Percentiles rank a stretch among this genome's conserved stretches.
Conservation (phyloP, 2,797 vertebrate genomes). For the Sphenodon punctatus region DNA sequence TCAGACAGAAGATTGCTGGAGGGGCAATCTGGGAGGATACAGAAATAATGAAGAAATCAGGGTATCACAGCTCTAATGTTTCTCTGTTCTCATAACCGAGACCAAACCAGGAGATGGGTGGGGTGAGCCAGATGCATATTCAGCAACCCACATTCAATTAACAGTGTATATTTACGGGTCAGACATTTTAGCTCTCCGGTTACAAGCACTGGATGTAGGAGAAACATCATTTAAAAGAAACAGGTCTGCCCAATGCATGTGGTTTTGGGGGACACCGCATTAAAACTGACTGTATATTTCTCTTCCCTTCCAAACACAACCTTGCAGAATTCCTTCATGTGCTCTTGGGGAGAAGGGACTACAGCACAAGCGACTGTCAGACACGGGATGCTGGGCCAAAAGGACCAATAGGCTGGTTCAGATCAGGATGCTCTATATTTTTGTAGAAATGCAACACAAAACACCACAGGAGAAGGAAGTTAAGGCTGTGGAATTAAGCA, state of each 20-base stretch:
- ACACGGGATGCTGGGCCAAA: not conserved
- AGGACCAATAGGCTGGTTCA: fast-evolving
- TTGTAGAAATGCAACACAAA: too few species aligned
- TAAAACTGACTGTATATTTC: not conserved
- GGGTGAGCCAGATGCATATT: not conserved
- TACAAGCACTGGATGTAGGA: not conserved
- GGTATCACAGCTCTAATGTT: not conserved
- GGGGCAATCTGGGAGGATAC: not conserved
- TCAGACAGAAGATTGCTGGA: not conserved
- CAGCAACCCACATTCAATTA: not conserved
- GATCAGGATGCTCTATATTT: not conserved
- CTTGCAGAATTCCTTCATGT: not conserved
- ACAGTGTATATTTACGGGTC: not conserved
- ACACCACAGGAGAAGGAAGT: too few species aligned
- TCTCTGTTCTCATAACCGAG: not conserved
- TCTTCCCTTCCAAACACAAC: not conserved
- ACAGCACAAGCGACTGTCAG: not conserved
- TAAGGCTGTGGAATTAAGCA: too few species aligned
- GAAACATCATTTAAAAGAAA: not conserved
- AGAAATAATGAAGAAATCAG: not conserved
- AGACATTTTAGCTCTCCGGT: not conserved
- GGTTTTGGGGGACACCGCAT: not conserved
- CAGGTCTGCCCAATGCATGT: fast-evolving
- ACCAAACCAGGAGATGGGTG: not conserved
- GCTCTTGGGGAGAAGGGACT: not conserved